These are phyloP conservation scores for Lutjanus argentimaculatus DNA, from an alignment of 2,797 vertebrate species.

Conservation along the genomic window DNA sequence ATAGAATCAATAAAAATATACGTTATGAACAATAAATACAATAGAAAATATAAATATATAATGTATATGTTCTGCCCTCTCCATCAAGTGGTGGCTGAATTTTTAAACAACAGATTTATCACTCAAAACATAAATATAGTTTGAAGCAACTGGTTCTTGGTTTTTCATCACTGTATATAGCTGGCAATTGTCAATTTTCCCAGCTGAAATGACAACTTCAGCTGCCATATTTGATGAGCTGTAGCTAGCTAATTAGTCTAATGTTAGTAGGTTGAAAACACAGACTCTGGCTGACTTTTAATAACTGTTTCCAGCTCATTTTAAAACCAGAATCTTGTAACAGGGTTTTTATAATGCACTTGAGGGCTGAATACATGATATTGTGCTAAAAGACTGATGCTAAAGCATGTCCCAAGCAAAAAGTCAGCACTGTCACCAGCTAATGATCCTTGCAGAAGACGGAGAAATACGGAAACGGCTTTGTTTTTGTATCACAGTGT, in stretches of 20 bases:
- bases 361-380: too few species aligned
- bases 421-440: too few species aligned
- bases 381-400: too few species aligned
- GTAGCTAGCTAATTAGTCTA: not conserved
- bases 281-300: not conserved
- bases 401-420: too few species aligned
- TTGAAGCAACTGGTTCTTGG: too few species aligned
- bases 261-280: not conserved
- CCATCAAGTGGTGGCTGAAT: too few species aligned
- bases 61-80: too few species aligned
- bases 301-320: not conserved
- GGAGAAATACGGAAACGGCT: too few species aligned
- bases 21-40: too few species aligned
- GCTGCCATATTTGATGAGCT: not conserved
- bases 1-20: too few species aligned
- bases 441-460: too few species aligned
- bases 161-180: not conserved
- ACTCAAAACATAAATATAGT: not conserved
- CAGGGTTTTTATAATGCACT: not conserved
- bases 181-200: not conserved
- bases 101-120: not conserved
- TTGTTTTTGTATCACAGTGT: not conserved
- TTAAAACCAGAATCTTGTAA: constrained; percentile 1
- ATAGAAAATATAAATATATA: too few species aligned
- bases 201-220: not conserved